Conservation (phyloP, 2,888 invertebrate genomes). For the Elaeidobius kamerunicus region DNA sequence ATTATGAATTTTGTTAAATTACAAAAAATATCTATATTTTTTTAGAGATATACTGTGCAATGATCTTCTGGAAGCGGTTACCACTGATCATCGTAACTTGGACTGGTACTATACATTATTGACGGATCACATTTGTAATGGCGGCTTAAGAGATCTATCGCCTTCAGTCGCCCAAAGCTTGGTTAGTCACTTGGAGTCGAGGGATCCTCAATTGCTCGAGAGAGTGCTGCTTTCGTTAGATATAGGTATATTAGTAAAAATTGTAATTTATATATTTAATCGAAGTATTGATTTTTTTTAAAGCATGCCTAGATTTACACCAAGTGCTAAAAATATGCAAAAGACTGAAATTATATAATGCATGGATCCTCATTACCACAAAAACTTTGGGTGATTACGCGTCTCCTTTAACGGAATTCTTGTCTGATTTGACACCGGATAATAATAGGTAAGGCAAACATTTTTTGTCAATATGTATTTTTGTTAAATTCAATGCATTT, state of each 20-base stretch:
- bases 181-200: conserved; percentile 63
- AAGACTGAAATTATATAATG: conserved; percentile 63
- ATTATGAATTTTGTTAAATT: too few species aligned
- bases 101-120: conserved; percentile 63
- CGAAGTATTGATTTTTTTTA: too few species aligned
- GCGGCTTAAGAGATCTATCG: conserved; percentile 59
- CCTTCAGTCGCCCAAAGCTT: conserved; percentile 71
- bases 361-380: conserved; percentile 73
- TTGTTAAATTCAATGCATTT: not conserved
- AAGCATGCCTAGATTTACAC: conserved; percentile 69
- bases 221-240: conserved; percentile 69
- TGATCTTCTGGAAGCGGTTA: conserved; percentile 61
- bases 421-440: conserved; percentile 53
- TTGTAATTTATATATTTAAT: too few species aligned
- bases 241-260: too few species aligned
- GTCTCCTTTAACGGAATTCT: conserved; percentile 67
- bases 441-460: conserved; percentile 52
- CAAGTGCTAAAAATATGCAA: conserved; percentile 57
- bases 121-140: conserved; percentile 67
- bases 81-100: conserved; percentile 49
- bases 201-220: conserved; percentile 61
- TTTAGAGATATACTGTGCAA: conserved; percentile 59
- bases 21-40: too few species aligned
- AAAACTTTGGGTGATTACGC: conserved; percentile 72
- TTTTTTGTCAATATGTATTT: not conserved